A percentile compares a stretch with the other conserved stretches of the same genome.
Conservation (phyloP, 2,888 invertebrate genomes). For the Quadroppia sp. region DNA sequence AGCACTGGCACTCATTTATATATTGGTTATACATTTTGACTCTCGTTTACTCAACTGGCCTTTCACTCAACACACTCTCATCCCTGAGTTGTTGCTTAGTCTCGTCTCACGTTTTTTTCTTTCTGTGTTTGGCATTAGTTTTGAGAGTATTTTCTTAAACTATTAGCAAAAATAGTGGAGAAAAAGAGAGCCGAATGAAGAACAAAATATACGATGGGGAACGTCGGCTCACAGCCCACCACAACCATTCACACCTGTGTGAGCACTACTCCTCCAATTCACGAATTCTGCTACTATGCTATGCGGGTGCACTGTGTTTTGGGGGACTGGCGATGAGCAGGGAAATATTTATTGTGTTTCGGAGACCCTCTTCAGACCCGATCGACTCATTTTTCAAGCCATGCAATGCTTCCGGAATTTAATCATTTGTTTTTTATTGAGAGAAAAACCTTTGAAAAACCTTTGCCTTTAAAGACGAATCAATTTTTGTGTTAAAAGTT, state of each 20-base stretch:
- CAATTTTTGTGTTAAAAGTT: neutral
- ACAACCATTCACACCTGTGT: constrained; percentile 33
- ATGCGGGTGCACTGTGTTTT: neutral
- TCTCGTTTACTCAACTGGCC: neutral
- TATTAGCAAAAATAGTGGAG: neutral
- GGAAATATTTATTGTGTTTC: neutral
- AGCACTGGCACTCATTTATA: neutral
- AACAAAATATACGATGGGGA: neutral
- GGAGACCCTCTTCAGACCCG: neutral
- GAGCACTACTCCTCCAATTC: constrained; percentile 30
- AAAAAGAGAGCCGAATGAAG: neutral
- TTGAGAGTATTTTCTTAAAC: neutral
- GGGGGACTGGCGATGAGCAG: too few relatives aligned
- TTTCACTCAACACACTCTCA: neutral
- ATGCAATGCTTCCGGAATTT: constrained; percentile 21
- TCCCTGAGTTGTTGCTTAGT: too few relatives aligned
- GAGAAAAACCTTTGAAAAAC: too few relatives aligned
- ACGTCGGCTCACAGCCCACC: constrained; percentile 7
- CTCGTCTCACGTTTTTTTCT: too few relatives aligned
- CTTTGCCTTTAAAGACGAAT: neutral
- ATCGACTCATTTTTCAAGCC: constrained; percentile 26
- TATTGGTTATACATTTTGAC: neutral
- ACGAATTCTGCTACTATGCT: constrained; percentile 24
- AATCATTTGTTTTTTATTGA: neutral
- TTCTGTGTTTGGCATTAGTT: too few relatives aligned